Base-by-base conservation (phyloP, 2,888 invertebrate species). In the Noctua janthina region DNA sequence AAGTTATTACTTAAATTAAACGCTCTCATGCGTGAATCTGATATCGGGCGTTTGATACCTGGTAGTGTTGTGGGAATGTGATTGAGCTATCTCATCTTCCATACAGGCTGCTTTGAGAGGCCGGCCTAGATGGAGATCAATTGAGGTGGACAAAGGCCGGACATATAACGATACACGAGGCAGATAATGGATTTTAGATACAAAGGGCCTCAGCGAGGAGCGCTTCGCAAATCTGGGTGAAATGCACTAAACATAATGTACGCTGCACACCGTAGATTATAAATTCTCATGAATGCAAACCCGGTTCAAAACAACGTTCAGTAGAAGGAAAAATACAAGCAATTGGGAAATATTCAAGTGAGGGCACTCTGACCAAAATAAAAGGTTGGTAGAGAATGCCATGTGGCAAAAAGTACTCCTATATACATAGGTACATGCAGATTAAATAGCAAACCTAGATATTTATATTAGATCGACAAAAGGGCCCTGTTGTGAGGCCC, bases 81-180 rank as follows among this genome's bases (percentile, higher is more conserved):
- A 74, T 66, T 64, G 70, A n/a, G 17, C 68, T 8, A 43, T n/a
- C 54, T 3, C 15, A 46, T 72, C 56, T 75, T 13, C 10, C 35
- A 15, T 20, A 20, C 20, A 46, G 46, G 35, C 39, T 29, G 35
- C 39, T 46, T 0, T 54, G 10, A 46, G 4, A 23, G n/a, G 15
- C 23, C 11, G 11, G 20, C n/a, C 39, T 56, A n/a, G 35, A 43
- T 23, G 1, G 35, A n/a, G 39, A 62, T 2, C n/a, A 59, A 82
- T 62, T 73, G 39, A 29, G 13, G 49, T 66, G 35, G 46, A 67
- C 73, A 76, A 82, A 46, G 43, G 74, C 35, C 29, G 54, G 39
- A 23, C 35, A 43, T 67, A 35, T 15, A 43, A 39, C 46, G 51
- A 59, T 68, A 20, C 10, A 49, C 49, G n/a, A 13, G 7, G 20